Conservation (phyloP, 2,113 vertebrate genomes). For the Elephantulus edwardii region DNA sequence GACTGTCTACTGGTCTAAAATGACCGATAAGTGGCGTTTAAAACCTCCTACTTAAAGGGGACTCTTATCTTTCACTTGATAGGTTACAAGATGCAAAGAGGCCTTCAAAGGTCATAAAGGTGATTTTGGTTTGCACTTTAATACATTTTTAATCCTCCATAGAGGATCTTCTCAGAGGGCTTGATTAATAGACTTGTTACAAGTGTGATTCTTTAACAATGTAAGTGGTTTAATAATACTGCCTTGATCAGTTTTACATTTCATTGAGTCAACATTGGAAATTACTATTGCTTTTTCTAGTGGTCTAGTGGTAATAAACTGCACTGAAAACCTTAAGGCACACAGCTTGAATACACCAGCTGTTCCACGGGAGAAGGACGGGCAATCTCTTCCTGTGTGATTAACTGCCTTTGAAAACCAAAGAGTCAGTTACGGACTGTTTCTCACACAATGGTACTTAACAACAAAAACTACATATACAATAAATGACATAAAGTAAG, state of each 20-base stretch:
- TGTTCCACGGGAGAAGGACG: no score
- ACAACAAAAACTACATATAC: no score
- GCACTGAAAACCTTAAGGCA: no score
- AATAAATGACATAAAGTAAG: conserved; percentile 29
- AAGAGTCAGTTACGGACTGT: no score
- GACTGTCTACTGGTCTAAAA: conserved; percentile 41
- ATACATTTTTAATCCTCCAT: conserved; percentile 54
- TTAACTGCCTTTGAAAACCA: no score
- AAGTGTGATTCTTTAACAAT: conserved; percentile 75
- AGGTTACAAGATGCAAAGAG: conserved; percentile 72
- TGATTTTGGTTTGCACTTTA: conserved; percentile 77
- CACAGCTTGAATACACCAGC: no score
- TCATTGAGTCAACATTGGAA: conserved; percentile 51
- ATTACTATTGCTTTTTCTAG: not conserved
- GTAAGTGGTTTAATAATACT: conserved; percentile 80
- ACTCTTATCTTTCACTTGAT: conserved; percentile 64
- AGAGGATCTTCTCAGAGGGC: conserved; percentile 75
- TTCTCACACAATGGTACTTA: no score
- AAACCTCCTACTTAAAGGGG: conserved; percentile 66
- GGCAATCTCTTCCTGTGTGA: no score
- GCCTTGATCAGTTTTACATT: conserved; percentile 70
- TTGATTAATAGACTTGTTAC: conserved; percentile 74
- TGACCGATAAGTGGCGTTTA: conserved; percentile 50
- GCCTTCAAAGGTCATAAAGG: conserved; percentile 77
- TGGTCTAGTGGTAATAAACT: no score